Evolutionary conservation across 2,797 vertebrate genomes (phyloP).

Genomic region (Gymnodraco acuticeps): DNA sequence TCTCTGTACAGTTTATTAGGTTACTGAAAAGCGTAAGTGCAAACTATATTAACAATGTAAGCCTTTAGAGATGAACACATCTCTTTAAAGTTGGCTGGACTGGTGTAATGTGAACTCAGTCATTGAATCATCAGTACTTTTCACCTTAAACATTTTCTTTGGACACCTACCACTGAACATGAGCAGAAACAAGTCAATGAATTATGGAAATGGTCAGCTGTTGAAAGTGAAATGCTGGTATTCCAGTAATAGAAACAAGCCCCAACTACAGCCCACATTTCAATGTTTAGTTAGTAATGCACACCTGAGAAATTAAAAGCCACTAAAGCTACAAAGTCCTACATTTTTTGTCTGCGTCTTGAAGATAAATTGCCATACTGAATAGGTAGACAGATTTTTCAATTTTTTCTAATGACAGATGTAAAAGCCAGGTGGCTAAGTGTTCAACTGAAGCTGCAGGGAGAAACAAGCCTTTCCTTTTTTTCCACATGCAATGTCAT

Average conservation of each 20-base stretch:
- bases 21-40: slow-evolving; percentile 33
- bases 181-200: slow-evolving; percentile 9
- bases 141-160: slow-evolving; percentile 23
- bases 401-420: slow-evolving; percentile 23
- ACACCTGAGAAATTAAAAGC: neutral
- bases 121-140: slow-evolving; percentile 16
- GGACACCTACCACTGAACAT: slow-evolving; percentile 1
- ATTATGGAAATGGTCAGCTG: slow-evolving; percentile 15
- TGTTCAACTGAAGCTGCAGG: slow-evolving; percentile 25
- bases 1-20: slow-evolving; percentile 33
- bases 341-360: neutral
- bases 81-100: slow-evolving; percentile 8
- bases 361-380: slow-evolving; percentile 16
- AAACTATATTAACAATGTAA: slow-evolving; percentile 27
- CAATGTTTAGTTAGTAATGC: neutral
- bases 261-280: slow-evolving; percentile 24
- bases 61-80: slow-evolving; percentile 29
- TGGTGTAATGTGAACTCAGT: slow-evolving; percentile 30
- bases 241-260: slow-evolving; percentile 20
- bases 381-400: slow-evolving; percentile 3
- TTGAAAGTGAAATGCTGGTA: slow-evolving; percentile 29
- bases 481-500: slow-evolving; percentile 32
- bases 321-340: neutral
- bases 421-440: slow-evolving; percentile 38
- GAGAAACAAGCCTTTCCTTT: slow-evolving; percentile 17